A percentile compares a stretch with the other conserved stretches of the same genome.
These are phyloP conservation scores for Conistra vaccinii DNA, from an alignment of 2,888 invertebrate genomes.

Conservation along the genomic window DNA sequence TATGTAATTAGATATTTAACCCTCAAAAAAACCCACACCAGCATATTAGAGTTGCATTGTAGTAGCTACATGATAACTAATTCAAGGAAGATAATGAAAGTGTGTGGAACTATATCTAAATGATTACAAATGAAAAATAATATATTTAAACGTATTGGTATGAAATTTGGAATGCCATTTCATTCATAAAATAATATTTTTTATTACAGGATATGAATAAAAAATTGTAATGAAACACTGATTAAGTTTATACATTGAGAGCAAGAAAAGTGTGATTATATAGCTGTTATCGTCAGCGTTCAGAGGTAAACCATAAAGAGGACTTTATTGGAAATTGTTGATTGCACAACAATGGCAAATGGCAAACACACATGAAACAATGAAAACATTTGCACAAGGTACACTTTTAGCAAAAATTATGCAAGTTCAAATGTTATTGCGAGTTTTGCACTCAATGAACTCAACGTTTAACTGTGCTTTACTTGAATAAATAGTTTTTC, in stretches of 20 bases:
- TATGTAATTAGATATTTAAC: slow-evolving; percentile 54
- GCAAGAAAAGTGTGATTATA: slow-evolving; percentile 71
- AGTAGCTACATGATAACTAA: slow-evolving; percentile 3
- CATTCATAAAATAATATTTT: slow-evolving; percentile 46
- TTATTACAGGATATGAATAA: slow-evolving; percentile 79
- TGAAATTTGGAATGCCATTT: slow-evolving; percentile 26
- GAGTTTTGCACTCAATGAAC: slow-evolving; percentile 15
- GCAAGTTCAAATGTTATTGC: slow-evolving; percentile 67
- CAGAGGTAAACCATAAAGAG: slow-evolving; percentile 82
- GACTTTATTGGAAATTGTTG: slow-evolving; percentile 88
- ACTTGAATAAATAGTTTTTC: background rate
- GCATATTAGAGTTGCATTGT: slow-evolving; percentile 6
- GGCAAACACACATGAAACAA: slow-evolving; percentile 83
- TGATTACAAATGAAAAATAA: background rate
- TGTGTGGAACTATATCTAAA: background rate
- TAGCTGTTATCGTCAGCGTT: slow-evolving; percentile 80
- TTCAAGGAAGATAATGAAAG: background rate
- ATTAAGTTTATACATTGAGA: slow-evolving; percentile 78
- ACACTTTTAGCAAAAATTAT: slow-evolving; percentile 71
- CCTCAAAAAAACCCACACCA: slow-evolving; percentile 31
- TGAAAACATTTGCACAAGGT: slow-evolving; percentile 79
- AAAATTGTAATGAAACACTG: slow-evolving; percentile 81
- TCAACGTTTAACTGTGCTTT: background rate
- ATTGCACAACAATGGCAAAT: slow-evolving; percentile 87
- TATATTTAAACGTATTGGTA: background rate